Percentiles rank a stretch among this genome's conserved stretches.
phyloP scores from a whole-genome alignment of 2,113 vertebrate genomes.

The Mustelus asterias region DNA sequence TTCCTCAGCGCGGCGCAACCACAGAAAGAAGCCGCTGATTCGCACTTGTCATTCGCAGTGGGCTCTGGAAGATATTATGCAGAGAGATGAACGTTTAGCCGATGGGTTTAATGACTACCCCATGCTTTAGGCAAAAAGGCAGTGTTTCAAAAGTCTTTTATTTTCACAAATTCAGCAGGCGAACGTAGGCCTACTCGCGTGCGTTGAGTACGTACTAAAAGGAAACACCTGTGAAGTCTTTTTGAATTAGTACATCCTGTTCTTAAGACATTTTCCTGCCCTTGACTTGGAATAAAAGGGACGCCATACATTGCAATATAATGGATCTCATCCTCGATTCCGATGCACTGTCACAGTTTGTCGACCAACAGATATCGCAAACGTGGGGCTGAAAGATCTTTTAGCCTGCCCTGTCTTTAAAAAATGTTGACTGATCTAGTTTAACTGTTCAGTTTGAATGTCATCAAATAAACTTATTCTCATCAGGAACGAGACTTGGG shows the following conservation, averaged over 20 bases:
- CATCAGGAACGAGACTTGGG: neutral
- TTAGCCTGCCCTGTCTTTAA: neutral
- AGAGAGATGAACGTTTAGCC: neutral
- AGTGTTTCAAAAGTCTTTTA: neutral
- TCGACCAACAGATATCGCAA: neutral
- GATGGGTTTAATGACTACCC: slow-evolving; percentile 26
- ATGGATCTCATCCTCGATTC: neutral
- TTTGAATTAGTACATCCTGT: slow-evolving; percentile 29
- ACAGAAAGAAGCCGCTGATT: neutral
- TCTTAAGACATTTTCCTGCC: slow-evolving; percentile 23
- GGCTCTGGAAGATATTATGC: slow-evolving; percentile 32
- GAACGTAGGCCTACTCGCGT: neutral
- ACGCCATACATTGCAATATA: neutral
- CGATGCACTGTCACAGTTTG: neutral
- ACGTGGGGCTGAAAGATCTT: neutral
- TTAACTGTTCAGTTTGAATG: neutral
- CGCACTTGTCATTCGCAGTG: neutral
- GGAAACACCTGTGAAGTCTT: slow-evolving; percentile 28
- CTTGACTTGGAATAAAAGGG: neutral
- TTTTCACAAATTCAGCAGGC: neutral
- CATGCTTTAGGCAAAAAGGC: neutral
- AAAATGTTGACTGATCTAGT: neutral
- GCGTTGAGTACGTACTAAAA: neutral
- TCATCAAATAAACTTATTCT: neutral
- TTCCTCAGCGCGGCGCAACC: slow-evolving; percentile 3